Conservation (phyloP, 2,888 invertebrate genomes). For the Rhogogaster chlorosoma region DNA sequence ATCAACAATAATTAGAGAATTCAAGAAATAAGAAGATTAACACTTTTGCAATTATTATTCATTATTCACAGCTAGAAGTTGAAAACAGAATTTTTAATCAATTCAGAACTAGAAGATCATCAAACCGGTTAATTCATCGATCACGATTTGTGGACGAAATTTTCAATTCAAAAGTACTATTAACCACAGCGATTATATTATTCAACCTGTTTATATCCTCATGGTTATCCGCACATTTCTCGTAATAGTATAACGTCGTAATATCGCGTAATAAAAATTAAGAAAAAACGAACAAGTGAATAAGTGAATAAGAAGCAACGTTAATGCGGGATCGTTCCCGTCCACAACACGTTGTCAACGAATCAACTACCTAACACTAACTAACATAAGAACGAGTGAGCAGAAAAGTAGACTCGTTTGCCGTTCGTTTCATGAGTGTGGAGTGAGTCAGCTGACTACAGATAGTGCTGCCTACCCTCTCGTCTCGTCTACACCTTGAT, state of each 20-base stretch:
- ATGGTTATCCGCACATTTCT: neutral
- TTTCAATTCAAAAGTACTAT: no score
- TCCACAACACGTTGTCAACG: slow-evolving; percentile 23
- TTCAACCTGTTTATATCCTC: no score
- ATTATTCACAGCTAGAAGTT: neutral
- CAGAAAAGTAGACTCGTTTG: neutral
- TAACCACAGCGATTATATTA: no score
- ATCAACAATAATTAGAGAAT: neutral
- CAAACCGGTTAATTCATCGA: no score
- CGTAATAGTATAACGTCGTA: neutral
- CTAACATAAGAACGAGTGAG: neutral
- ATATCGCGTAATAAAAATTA: neutral
- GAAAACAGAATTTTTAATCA: neutral
- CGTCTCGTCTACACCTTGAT: slow-evolving; percentile 6
- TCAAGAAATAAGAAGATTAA: neutral
- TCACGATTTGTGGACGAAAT: no score
- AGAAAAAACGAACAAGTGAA: neutral
- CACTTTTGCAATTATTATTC: neutral
- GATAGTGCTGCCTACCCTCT: slow-evolving; percentile 16
- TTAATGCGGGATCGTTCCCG: neutral
- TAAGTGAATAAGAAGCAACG: neutral
- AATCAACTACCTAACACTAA: slow-evolving; percentile 40
- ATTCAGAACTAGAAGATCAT: no score
- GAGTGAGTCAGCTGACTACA: slow-evolving; percentile 38
- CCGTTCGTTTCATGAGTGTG: neutral